Percentiles rank a stretch among this genome's conserved stretches.
These are phyloP conservation scores for Macquaria ambigua DNA, from an alignment of 2,113 vertebrate species.

Conservation along the genomic window DNA sequence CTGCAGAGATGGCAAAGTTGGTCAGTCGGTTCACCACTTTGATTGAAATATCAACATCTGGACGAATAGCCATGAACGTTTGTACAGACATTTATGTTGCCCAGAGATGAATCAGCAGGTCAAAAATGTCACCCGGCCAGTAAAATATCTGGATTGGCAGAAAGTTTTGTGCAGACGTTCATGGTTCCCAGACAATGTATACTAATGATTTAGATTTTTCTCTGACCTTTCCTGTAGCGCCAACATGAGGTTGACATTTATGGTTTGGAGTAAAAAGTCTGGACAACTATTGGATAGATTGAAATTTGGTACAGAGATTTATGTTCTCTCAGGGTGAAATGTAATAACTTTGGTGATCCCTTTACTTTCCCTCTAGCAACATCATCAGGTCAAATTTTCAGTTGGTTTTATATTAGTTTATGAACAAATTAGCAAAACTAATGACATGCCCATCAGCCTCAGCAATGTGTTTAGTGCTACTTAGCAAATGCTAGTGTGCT, in stretches of 20 bases:
- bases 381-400: background rate
- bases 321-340: too few relatives aligned
- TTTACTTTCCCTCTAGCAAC: background rate
- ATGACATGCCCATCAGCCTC: too few relatives aligned
- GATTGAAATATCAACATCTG: too few relatives aligned
- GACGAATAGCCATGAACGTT: too few relatives aligned
- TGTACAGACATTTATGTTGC: too few relatives aligned
- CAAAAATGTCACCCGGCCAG: too few relatives aligned
- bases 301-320: background rate
- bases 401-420: background rate
- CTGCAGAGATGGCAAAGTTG: too few relatives aligned
- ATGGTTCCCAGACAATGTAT: too few relatives aligned
- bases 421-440: background rate
- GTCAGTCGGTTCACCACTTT: too few relatives aligned
- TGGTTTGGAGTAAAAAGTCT: background rate
- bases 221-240: background rate
- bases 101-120: too few relatives aligned
- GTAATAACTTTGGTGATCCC: too few relatives aligned
- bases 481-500: too few relatives aligned
- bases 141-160: background rate
- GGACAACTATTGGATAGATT: background rate
- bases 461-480: background rate
- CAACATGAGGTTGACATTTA: background rate
- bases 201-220: background rate
- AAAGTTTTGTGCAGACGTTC: background rate